A percentile compares a stretch with the other conserved stretches of the same genome.
phyloP scores from a whole-genome alignment of 2,888 invertebrate genomes.

The Sarcophaga rosellei region DNA sequence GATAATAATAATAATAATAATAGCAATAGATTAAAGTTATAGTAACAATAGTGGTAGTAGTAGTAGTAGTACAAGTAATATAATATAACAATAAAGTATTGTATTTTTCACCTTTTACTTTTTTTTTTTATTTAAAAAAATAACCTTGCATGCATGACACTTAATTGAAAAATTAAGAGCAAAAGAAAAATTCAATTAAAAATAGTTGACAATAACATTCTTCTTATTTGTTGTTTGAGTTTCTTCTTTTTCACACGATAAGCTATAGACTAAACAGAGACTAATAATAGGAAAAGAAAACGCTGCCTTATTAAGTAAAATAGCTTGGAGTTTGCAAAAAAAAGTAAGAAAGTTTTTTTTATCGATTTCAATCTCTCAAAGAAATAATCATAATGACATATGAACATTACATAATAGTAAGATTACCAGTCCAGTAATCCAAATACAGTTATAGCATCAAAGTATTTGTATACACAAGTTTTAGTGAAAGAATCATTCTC shows the following conservation, averaged over 20 bases:
- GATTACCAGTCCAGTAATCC: no score
- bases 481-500: no score
- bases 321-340: conserved; percentile 25
- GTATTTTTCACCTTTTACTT: neutral
- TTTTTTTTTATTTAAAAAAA: conserved; percentile 7
- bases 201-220: conserved; percentile 8
- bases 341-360: neutral
- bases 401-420: no score
- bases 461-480: no score
- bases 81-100: conserved; percentile 24
- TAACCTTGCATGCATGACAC: conserved; percentile 43
- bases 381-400: no score
- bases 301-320: conserved; percentile 37
- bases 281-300: neutral
- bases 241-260: neutral
- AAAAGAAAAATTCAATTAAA: conserved; percentile 8
- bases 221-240: neutral
- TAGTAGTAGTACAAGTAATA: neutral
- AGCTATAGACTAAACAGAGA: neutral
- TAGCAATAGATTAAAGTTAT: conserved; percentile 23
- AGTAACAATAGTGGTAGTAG: neutral
- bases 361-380: no score
- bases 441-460: no score
- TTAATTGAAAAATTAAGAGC: conserved; percentile 6
- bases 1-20: conserved; percentile 34